Percentiles rank a stretch among this genome's conserved stretches.
These are phyloP conservation scores for Notodonta ziczac DNA, from an alignment of 2,888 invertebrate genomes.

Conservation along the genomic window DNA sequence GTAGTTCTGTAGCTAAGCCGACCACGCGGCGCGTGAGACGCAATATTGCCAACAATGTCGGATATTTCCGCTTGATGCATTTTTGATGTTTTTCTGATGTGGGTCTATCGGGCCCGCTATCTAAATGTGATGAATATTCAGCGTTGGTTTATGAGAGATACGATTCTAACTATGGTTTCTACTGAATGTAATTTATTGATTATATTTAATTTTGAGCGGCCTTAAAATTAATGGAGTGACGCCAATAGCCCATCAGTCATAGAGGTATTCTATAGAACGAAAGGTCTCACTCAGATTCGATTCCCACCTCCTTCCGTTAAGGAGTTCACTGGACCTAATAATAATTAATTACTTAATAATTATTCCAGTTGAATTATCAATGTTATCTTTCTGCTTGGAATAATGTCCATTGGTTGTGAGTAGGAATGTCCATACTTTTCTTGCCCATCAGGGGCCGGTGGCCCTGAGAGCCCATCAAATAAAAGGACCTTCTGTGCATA, in stretches of 20 bases:
- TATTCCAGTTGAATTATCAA: too few species aligned
- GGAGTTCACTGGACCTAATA: too few species aligned
- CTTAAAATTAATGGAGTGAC: too few species aligned
- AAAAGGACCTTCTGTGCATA: slow-evolving; percentile 82
- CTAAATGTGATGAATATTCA: slow-evolving; percentile 84
- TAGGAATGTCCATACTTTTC: slow-evolving; percentile 53
- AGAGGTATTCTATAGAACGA: too few species aligned
- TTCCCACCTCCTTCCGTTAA: neutral
- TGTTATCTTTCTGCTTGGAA: too few species aligned
- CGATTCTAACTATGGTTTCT: slow-evolving; percentile 39
- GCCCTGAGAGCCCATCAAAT: slow-evolving; percentile 78
- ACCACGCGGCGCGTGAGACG: slow-evolving; percentile 58
- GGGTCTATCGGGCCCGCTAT: slow-evolving; percentile 82
- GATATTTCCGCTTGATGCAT: slow-evolving; percentile 85
- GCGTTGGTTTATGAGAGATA: slow-evolving; percentile 71
- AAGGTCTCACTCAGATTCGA: neutral
- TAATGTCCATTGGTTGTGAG: neutral
- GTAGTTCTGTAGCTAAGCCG: slow-evolving; percentile 44
- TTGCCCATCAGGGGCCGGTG: slow-evolving; percentile 61
- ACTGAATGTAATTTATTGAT: slow-evolving; percentile 8
- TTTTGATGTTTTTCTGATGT: slow-evolving; percentile 85
- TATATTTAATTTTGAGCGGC: too few species aligned
- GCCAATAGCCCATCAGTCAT: too few species aligned
- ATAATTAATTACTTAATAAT: too few species aligned
- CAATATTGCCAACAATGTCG: slow-evolving; percentile 77